phyloP scores from a whole-genome alignment of 2,113 vertebrate genomes.

The Callorhinus ursinus region DNA sequence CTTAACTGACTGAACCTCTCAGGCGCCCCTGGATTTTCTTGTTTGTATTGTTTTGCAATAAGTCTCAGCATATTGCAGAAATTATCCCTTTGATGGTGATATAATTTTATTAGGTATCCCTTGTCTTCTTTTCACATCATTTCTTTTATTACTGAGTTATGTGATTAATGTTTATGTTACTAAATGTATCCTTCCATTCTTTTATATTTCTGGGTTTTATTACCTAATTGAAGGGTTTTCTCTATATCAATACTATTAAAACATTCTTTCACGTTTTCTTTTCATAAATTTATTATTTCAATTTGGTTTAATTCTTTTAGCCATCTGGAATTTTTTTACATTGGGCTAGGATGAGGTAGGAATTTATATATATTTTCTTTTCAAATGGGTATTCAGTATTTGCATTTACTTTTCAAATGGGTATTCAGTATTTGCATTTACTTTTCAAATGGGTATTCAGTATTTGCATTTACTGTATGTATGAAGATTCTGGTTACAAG shows the following conservation, averaged over 20 bases:
- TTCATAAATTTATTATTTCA: neutral
- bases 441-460: neutral
- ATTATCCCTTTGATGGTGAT: neutral
- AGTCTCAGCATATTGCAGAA: neutral
- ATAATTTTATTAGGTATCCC: neutral
- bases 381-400: neutral
- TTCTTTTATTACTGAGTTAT: neutral
- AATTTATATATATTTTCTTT: neutral
- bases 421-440: neutral
- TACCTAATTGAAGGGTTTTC: neutral
- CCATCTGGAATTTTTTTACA: neutral
- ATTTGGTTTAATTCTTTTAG: neutral
- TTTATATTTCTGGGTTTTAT: neutral
- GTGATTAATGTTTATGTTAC: neutral
- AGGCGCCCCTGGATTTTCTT: neutral
- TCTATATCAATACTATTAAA: neutral
- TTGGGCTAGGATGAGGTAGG: neutral
- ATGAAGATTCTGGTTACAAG: neutral
- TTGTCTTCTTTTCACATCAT: neutral
- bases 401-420: neutral
- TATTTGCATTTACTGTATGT: neutral
- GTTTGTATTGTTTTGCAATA: neutral
- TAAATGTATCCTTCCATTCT: neutral
- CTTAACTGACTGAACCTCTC: too few species aligned
- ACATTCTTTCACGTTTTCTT: neutral